Evolutionary conservation across 2,113 vertebrate genomes (phyloP), one percentile per base, ranked within the genome.

Genomic region (Chaenogobius annularis): DNA sequence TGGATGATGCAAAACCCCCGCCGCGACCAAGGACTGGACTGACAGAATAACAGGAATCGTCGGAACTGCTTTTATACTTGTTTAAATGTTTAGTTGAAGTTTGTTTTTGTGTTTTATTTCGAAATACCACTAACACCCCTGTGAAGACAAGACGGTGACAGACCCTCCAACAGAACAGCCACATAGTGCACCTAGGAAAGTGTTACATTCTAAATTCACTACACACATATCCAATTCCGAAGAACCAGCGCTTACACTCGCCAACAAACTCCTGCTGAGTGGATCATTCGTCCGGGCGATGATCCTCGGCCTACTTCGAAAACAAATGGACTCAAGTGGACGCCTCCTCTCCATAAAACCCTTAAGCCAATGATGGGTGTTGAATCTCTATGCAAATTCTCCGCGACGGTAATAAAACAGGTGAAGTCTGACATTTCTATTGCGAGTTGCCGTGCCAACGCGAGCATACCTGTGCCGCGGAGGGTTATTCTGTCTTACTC

Each of bases 321-420:
- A 43, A 63, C 35, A 63, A 63, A 63, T 63, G 58, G 26, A 61
- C 17, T 63, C 61, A 40, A 40, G 61, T 40, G 61, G 61, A 63
- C 61, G 11, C 35, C 35, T 43, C 61, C 61, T 40, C 61, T 63
- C 35, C 61, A 63, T 43, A 63, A 63, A 63, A 63, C 35, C 37
- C 9, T 63, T 63, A 61, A 61, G 19, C 35, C 15, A 63, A 19
- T 10, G 3, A 15, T 15, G 9, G 31, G 8, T 12, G 61, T 43
- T 6, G 17, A 35, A 10, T 10, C 61, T 40, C 37, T 63, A 43
- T 63, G 61, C 19, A 63, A 43, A 63, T 63, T 43, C 10, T 19
- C 15, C 19, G 61, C n/a, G 35, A 63, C 8, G 35, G 61, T 63
- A 66, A 66, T 66, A 66, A 47, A 66, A 66, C 20, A 47, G 14